Percentiles rank a stretch among this genome's conserved stretches.
These are phyloP conservation scores for Caenorhabditis parvicauda DNA, from an alignment of 2,888 invertebrate genomes.

Conservation along the genomic window DNA sequence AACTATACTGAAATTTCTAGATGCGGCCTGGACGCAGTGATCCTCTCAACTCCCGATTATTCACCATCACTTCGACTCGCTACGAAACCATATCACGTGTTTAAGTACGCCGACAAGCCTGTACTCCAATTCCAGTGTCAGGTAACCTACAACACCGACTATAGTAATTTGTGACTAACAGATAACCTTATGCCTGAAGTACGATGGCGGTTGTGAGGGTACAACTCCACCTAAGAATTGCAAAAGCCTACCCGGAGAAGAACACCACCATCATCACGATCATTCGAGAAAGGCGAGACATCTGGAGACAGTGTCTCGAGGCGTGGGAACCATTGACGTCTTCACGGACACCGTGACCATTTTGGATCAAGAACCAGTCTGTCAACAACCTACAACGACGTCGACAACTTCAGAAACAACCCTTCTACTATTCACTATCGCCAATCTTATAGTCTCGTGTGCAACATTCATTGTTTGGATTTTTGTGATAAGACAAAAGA, in stretches of 20 bases:
- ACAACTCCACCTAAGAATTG: slow-evolving; percentile 60
- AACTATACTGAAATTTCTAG: slow-evolving; percentile 24
- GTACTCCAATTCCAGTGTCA: slow-evolving; percentile 62
- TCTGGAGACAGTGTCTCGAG: slow-evolving; percentile 17
- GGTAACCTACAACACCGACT: slow-evolving; percentile 12
- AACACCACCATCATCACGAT: slow-evolving; percentile 36
- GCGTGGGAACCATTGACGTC: slow-evolving; percentile 56
- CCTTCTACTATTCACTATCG: no score
- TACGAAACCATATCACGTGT: slow-evolving; percentile 59
- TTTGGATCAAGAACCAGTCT: slow-evolving; percentile 29
- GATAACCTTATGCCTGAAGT: slow-evolving; percentile 59
- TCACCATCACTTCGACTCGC: slow-evolving; percentile 54
- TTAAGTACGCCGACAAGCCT: slow-evolving; percentile 62
- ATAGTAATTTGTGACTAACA: neutral
- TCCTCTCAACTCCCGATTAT: slow-evolving; percentile 61
- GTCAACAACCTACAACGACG: slow-evolving; percentile 4
- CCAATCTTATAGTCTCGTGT: no score
- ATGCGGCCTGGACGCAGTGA: slow-evolving; percentile 56
- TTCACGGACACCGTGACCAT: slow-evolving; percentile 55
- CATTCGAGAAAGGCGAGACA: slow-evolving; percentile 2
- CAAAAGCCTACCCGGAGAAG: slow-evolving; percentile 40
- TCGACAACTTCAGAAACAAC: no score
- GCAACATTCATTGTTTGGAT: no score
- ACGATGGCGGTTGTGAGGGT: slow-evolving; percentile 59
- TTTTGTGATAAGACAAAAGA: no score